Evolutionary conservation across 2,113 vertebrate species (phyloP).

Genomic region (Condylura cristata): DNA sequence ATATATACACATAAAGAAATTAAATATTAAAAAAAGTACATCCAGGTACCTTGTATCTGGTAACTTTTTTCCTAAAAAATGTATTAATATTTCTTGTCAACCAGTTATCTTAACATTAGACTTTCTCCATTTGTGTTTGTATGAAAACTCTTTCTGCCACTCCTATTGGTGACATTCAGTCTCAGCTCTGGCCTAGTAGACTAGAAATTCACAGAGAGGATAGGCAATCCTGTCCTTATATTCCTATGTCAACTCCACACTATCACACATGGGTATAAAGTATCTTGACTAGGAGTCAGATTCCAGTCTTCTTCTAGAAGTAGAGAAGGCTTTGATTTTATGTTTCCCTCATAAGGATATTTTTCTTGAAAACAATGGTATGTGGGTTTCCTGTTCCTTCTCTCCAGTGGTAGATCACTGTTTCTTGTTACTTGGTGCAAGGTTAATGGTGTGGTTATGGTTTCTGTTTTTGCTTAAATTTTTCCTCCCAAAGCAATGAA

Average conservation of each 20-base stretch:
- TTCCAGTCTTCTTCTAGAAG: neutral
- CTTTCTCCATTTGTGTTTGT: neutral
- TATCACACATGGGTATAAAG: too few species aligned
- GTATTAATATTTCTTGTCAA: neutral
- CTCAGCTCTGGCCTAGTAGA: neutral
- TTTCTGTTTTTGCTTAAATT: neutral
- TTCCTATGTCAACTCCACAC: neutral
- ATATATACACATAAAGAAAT: too few species aligned
- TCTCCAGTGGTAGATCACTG: neutral
- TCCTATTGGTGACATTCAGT: neutral
- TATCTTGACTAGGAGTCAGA: neutral
- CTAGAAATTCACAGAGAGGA: neutral
- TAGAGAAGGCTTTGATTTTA: neutral
- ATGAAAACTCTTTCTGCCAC: neutral
- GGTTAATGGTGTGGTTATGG: neutral
- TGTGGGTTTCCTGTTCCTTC: neutral
- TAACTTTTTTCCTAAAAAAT: neutral
- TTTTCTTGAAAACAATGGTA: neutral
- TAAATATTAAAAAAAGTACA: too few species aligned
- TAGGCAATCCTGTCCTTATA: neutral
- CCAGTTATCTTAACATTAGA: neutral
- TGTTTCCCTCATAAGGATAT: neutral
- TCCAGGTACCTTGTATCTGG: neutral
- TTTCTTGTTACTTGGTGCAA: neutral
- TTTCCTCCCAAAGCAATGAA: neutral